phyloP scores from a whole-genome alignment of 35 echinoderm and acorn worm genomes.

The Patiria miniata region DNA sequence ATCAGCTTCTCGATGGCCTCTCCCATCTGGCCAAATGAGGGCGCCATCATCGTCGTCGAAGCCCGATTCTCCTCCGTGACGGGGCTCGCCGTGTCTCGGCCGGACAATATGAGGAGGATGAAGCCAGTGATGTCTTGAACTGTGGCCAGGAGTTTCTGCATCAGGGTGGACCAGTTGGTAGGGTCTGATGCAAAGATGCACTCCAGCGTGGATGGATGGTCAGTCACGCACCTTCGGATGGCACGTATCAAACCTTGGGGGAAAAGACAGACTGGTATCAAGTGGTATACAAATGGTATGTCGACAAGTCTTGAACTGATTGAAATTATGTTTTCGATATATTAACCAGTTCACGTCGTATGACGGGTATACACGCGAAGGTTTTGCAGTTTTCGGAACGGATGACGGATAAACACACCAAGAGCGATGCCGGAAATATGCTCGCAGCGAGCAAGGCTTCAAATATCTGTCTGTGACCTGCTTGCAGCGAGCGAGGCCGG shows the following conservation, averaged over 20 bases:
- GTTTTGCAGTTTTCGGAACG: too few relatives aligned
- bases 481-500: too few relatives aligned
- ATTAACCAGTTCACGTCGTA: too few relatives aligned
- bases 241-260: constrained; percentile 70
- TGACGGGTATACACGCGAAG: too few relatives aligned
- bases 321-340: too few relatives aligned
- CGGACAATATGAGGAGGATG: constrained; percentile 71
- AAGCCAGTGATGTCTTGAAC: constrained; percentile 58
- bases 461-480: too few relatives aligned
- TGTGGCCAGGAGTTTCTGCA: constrained; percentile 51
- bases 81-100: constrained; percentile 7
- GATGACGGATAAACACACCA: too few relatives aligned
- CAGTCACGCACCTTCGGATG: constrained; percentile 58
- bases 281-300: too few relatives aligned
- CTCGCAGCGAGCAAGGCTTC: too few relatives aligned
- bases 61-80: not conserved
- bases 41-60: constrained; percentile 37
- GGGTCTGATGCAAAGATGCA: not conserved
- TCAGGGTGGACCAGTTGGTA: constrained; percentile 31
- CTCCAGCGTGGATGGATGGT: constrained; percentile 20
- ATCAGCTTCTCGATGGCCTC: constrained; percentile 83
- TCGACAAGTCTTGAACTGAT: too few relatives aligned
- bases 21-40: constrained; percentile 95
- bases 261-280: not conserved
- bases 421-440: too few relatives aligned